Base-by-base conservation (phyloP, 2,797 vertebrate genomes). In the Peromyscus melanophrys region DNA sequence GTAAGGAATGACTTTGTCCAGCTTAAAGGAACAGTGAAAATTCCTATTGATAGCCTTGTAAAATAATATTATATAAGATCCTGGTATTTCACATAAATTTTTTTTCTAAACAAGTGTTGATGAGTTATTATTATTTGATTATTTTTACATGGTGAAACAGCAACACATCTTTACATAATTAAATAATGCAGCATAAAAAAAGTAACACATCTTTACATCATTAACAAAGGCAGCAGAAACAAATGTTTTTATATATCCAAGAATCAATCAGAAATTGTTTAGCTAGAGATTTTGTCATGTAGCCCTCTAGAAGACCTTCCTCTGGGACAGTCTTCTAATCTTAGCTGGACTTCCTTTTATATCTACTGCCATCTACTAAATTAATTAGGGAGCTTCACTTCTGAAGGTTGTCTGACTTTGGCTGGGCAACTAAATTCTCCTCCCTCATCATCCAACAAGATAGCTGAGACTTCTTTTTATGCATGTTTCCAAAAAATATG, bases 1-100 rank as follows among this genome's bases (percentile, higher is more conserved):
- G 63, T 90, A 83, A 92, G 23, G 19, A 57, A 57, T 57, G 55
- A 57, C 17, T 57, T 82, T 83, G 17, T 63, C 1, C 11, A 77
- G 6, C 61, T 92, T 86, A 76, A 90, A 83, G 96, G 46, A 11
- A 82, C 87, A 77, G 40, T 80, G n/a, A 76, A 90, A 88, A 61
- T 94, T 46, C 6, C 4, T 90, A 46, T 52, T 69, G 86, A 49
- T 69, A 81, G 11, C n/a, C 34, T 73, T 92, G 10, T 49, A 89
- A 89, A 76, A 85, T 11, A 57, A 0, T 57, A 55, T 88, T 82
- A 57, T 29, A 65, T 1, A 34, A 57, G 63, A 65, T 92, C 14
- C 23, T 90, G 23, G 34, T 76, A 69, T 52, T 83, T 92, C 31
- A n/a, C 7, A 21, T 37, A 93, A 73, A 17, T n/a, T 63, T 55